Evolutionary conservation across 23 tunicate species (phyloP), one percentile per base, ranked within the genome.

Genomic region (Styela clava): DNA sequence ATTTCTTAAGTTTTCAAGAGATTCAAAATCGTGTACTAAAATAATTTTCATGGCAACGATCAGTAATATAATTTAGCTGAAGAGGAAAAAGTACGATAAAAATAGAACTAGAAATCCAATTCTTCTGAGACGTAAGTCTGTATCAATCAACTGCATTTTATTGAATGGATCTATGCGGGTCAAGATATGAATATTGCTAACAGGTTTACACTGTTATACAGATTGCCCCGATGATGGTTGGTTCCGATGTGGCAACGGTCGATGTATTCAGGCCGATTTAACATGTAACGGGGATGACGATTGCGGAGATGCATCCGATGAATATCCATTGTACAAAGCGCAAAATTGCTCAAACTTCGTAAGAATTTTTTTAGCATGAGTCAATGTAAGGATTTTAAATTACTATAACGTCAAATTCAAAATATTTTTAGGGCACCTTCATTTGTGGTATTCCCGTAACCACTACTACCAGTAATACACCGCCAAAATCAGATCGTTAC

Each of bases 291-390:
- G 91, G 24, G 97, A 91, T 34, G 91, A 91, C 35, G 97, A 91
- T 52, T 91, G 97, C 36, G 97, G 97, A 26, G 97, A 91, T 71
- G 79, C 82, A 32, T 81, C 83, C 31, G 97, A 91, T 68, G 97
- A 91, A 73, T 85, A 80, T 81, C 95, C 95, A 3, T 26, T 21
- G 32, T 21, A 3, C 34, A 71, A 65, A 25, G 16, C 30, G 16
- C 16, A 16, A n/a, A 76, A 76, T 29, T 76, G 81, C 64, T 21
- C 81, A 9, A 76, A 76, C 37, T 20, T 16, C 32, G 78, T 73
- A 35, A 65, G 71, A n/a, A n/a, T n/a, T n/a, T n/a, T n/a, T n/a
- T n/a, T n/a, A n/a, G n/a, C n/a, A n/a, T n/a, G n/a, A n/a, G n/a
- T n/a, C n/a, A n/a, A n/a, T n/a, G n/a, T n/a, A n/a, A n/a, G n/a